phyloP scores from a whole-genome alignment of 2,113 vertebrate genomes.

The Telmatochromis sp. region DNA sequence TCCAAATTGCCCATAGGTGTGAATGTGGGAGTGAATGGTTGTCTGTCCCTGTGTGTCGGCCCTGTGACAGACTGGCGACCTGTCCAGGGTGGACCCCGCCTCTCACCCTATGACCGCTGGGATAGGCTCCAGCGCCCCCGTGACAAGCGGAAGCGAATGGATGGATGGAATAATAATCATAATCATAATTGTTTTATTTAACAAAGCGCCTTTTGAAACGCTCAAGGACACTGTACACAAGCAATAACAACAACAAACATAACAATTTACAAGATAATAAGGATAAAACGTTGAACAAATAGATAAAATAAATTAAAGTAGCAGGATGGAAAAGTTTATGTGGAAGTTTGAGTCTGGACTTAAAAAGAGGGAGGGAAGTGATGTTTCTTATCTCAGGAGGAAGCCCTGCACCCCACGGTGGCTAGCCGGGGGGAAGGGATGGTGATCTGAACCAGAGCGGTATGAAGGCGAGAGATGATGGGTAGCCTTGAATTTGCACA shows the following conservation, averaged over 20 bases:
- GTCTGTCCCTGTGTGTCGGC: background rate
- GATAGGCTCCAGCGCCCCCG: background rate
- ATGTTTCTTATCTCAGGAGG: background rate
- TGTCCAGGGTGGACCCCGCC: background rate
- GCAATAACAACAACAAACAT: background rate
- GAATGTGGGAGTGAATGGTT: background rate
- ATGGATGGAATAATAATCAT: background rate
- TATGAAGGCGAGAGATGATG: background rate
- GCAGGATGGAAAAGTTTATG: background rate
- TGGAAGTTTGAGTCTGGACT: background rate
- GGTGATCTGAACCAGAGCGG: background rate
- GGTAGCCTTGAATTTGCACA: background rate
- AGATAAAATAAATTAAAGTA: background rate
- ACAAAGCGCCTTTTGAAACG: background rate
- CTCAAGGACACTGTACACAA: background rate
- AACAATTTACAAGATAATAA: background rate
- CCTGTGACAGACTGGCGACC: background rate
- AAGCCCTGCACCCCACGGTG: fast-evolving
- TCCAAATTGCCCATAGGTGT: background rate
- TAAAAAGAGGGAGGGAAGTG: background rate
- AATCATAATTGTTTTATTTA: background rate
- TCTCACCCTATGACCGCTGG: background rate
- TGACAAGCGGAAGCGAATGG: background rate
- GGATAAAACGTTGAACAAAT: background rate
- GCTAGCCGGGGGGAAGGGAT: background rate